phyloP scores from a whole-genome alignment of 2,797 vertebrate species.

The Tenualosa thibaudeaui region DNA sequence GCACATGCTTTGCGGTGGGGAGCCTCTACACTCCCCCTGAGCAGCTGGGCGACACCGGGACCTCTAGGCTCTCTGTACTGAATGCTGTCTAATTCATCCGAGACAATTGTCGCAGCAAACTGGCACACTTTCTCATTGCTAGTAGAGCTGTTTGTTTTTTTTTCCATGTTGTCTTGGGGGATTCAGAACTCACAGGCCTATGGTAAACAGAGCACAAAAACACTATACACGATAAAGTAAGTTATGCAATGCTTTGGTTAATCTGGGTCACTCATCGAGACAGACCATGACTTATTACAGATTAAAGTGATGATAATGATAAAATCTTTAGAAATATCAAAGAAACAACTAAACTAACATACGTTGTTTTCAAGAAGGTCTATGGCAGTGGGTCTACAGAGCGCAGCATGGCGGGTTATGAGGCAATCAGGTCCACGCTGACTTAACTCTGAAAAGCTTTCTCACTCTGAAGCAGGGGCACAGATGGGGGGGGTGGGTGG shows the following conservation, averaged over 20 bases:
- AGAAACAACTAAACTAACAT: not conserved
- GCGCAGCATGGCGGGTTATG: not conserved
- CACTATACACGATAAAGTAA: not conserved
- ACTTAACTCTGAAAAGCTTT: not conserved
- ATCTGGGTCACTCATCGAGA: not conserved
- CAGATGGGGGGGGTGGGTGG: no score
- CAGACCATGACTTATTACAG: not conserved
- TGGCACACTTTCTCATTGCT: not conserved
- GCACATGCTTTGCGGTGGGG: not conserved
- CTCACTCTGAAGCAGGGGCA: not conserved
- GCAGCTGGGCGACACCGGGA: slow-evolving; percentile 13
- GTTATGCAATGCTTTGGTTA: not conserved
- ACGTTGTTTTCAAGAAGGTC: not conserved
- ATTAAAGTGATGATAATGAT: not conserved
- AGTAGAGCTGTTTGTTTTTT: not conserved
- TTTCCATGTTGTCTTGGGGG: not conserved
- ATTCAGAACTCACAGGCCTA: not conserved
- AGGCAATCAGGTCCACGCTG: not conserved
- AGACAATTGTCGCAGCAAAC: not conserved
- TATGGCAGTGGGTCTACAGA: not conserved
- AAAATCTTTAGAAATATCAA: not conserved
- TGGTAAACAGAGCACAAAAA: not conserved
- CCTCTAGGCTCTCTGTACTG: not conserved
- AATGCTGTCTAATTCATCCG: not conserved
- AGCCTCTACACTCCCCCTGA: not conserved